A percentile compares a stretch with the other conserved stretches of the same genome.
Conservation (phyloP, 2,113 vertebrate genomes). For the Meles meles region DNA sequence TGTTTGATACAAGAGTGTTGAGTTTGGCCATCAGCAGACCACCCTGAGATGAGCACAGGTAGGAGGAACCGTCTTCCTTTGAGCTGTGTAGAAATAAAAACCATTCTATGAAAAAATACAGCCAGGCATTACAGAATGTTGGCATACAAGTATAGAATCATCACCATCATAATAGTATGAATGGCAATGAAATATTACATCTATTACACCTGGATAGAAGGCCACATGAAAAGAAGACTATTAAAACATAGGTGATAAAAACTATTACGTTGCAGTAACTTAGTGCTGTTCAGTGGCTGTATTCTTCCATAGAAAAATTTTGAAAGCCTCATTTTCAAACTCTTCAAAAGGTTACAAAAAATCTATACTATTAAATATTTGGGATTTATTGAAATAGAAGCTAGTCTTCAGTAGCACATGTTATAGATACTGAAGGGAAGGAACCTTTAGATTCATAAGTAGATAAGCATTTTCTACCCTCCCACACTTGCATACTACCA, state of each 20-base stretch:
- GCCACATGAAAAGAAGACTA: neutral
- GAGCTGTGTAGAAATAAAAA: neutral
- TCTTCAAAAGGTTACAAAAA: neutral
- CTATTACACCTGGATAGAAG: neutral
- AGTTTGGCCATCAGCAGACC: neutral
- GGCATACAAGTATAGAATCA: neutral
- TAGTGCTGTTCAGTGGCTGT: neutral
- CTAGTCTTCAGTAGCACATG: neutral
- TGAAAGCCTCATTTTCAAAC: neutral
- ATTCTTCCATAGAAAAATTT: neutral
- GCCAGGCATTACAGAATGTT: neutral
- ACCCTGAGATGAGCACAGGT: neutral
- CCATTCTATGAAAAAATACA: neutral
- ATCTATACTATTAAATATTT: neutral
- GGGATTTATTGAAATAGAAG: neutral
- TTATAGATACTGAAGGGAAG: neutral
- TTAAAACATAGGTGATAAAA: slow-evolving; percentile 22
- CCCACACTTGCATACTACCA: neutral
- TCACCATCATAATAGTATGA: neutral
- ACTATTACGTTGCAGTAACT: neutral
- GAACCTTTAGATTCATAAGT: neutral
- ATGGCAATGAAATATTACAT: slow-evolving; percentile 18
- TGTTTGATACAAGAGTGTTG: neutral
- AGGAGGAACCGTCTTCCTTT: neutral
- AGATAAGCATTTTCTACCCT: neutral